Percentiles rank a stretch among this genome's conserved stretches.
Evolutionary conservation across 2,888 invertebrate genomes (phyloP).

Genomic region (Tineola bisselliella): DNA sequence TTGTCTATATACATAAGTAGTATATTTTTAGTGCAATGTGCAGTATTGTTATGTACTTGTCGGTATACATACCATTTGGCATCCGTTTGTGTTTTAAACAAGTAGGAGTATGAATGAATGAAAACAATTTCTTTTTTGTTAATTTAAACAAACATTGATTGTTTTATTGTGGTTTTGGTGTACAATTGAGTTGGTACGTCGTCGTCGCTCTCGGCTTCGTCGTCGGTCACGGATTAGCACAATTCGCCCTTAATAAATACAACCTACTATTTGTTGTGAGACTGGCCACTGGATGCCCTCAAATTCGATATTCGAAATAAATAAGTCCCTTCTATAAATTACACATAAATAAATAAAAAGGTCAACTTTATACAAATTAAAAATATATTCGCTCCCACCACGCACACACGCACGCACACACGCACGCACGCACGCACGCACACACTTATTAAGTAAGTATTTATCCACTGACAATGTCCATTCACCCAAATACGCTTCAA

Average conservation of each 20-base stretch:
- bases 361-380: conserved; percentile 55
- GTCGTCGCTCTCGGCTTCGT: too few relatives aligned
- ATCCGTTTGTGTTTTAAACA: too few relatives aligned
- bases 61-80: too few relatives aligned
- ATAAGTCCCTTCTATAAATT: conserved; percentile 50
- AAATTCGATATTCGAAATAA: conserved; percentile 42
- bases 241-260: too few relatives aligned
- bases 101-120: background rate
- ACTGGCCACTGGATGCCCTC: conserved; percentile 46
- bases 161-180: conserved; percentile 65
- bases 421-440: too few relatives aligned
- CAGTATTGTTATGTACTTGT: too few relatives aligned
- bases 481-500: background rate
- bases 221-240: too few relatives aligned
- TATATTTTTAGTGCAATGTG: too few relatives aligned
- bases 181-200: conserved; percentile 35
- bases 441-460: too few relatives aligned
- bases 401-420: too few relatives aligned
- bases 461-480: conserved; percentile 22
- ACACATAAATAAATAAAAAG: conserved; percentile 58
- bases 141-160: conserved; percentile 70
- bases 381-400: conserved; percentile 35
- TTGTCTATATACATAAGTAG: too few relatives aligned
- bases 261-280: conserved; percentile 66
- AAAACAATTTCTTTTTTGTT: conserved; percentile 62